Conservation (phyloP, 2,113 vertebrate genomes). For the Oreochromis tanganicae region DNA sequence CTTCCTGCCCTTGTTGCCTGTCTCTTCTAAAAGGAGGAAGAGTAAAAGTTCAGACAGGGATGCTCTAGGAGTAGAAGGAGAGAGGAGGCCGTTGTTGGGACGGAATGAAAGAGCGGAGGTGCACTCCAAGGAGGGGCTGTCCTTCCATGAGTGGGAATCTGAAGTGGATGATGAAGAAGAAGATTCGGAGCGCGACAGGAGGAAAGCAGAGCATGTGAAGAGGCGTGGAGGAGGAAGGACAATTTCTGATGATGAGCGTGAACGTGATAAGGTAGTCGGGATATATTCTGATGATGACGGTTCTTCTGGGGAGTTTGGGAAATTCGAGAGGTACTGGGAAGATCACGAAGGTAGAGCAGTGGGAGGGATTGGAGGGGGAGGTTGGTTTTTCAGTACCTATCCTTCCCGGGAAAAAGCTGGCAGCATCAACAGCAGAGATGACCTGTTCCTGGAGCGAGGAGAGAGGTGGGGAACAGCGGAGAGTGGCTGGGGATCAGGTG, state of each 20-base stretch:
- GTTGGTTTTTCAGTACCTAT: constrained; percentile 85
- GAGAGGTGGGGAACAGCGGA: constrained; percentile 63
- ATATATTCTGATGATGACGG: constrained; percentile 77
- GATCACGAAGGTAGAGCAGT: constrained; percentile 75
- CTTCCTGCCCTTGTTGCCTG: constrained; percentile 72
- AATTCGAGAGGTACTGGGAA: constrained; percentile 85
- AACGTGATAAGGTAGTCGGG: constrained; percentile 68
- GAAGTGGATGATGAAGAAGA: constrained; percentile 55
- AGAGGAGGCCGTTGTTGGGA: constrained; percentile 68
- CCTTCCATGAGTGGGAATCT: constrained; percentile 73
- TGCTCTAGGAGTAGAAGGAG: constrained; percentile 58
- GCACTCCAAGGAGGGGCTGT: constrained; percentile 66
- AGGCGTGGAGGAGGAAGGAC: constrained; percentile 54
- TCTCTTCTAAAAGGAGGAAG: constrained; percentile 69
- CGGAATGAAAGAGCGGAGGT: constrained; percentile 52
- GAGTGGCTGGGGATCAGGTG: constrained; percentile 61
- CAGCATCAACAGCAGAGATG: constrained; percentile 75
- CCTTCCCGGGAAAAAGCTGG: constrained; percentile 79
- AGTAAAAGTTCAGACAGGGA: constrained; percentile 71
- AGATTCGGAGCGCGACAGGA: constrained; percentile 60
- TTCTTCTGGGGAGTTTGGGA: constrained; percentile 76
- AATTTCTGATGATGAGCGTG: constrained; percentile 71
- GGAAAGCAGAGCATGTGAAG: constrained; percentile 50
- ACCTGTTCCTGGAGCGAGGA: constrained; percentile 66
- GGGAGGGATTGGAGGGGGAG: constrained; percentile 72